Percentiles rank a stretch among this genome's conserved stretches.
Conservation (phyloP, 2,888 invertebrate genomes). For the Helleia helle region DNA sequence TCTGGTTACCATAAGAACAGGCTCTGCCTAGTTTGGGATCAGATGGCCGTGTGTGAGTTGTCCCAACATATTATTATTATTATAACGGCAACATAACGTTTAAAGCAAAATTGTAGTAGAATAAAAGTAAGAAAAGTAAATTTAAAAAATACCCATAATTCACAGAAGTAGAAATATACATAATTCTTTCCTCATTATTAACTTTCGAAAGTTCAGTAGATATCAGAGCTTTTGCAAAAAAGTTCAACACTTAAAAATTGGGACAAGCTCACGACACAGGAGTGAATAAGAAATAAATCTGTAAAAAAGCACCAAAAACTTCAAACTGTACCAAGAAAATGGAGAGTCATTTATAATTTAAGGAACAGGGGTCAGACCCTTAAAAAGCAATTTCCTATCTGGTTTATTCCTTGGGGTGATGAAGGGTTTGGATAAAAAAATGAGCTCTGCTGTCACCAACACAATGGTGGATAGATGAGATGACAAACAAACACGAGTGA, state of each 20-base stretch:
- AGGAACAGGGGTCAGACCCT: constrained; percentile 22
- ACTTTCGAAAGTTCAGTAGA: constrained; percentile 11
- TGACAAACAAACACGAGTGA: constrained; percentile 15
- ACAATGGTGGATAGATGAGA: constrained; percentile 27
- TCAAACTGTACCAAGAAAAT: constrained; percentile 19
- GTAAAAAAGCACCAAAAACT: constrained; percentile 19
- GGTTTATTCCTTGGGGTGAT: constrained; percentile 27
- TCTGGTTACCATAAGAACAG: too few species aligned
- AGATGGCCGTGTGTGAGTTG: too few species aligned
- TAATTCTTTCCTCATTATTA: constrained; percentile 5
- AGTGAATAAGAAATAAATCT: constrained; percentile 16
- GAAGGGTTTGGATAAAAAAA: constrained; percentile 31
- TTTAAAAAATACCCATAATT: too few species aligned
- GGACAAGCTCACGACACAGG: constrained; percentile 13
- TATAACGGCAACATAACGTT: too few species aligned
- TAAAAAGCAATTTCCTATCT: constrained; percentile 27
- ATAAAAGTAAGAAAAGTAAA: too few species aligned
- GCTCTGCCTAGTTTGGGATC: too few species aligned
- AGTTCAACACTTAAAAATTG: constrained; percentile 15
- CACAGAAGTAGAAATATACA: too few species aligned
- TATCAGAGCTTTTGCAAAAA: constrained; percentile 13
- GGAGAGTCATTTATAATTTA: constrained; percentile 27
- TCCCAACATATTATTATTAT: too few species aligned
- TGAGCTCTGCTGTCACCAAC: constrained; percentile 42
- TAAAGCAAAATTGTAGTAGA: too few species aligned